Base-by-base conservation (phyloP, 2,888 invertebrate species). In the Homarus gammarus region DNA sequence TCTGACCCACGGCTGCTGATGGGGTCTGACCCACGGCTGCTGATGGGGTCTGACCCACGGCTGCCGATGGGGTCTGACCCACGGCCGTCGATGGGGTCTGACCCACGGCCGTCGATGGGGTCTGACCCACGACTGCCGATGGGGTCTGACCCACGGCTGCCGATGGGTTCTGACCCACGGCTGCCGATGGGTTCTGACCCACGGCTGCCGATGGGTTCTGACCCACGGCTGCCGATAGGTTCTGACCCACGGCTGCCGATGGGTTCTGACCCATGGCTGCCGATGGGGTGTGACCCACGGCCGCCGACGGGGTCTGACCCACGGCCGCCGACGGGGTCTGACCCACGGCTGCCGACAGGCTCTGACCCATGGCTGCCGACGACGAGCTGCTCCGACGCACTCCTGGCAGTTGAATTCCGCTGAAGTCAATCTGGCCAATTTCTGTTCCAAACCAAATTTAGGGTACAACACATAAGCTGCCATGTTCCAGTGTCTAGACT, bases 341-440 rank as follows among this genome's bases (percentile, higher is more conserved):
- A 44, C n/a, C n/a, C n/a, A n/a, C n/a, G n/a, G n/a, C n/a, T n/a
- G n/a, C n/a, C 27, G 27, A n/a, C 15, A 33, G 22, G 68, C 22
- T 70, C 49, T 56, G 75, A 36, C 82, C 64, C 27, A 27, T 22
- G 27, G 83, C 10, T 3, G 49, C 49, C 22, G 56, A 56, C 5
- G 78, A 56, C 33, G 78, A 18, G 18, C 22, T 27, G 36, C 33
- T 44, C 51, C 31, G 70, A 31, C 38, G 83, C 72, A 36, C 18
- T 8, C 72, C 44, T 8, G 98, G 98, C 83, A 98, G 96, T 94
- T 96, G 96, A 93, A 98, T 98, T 92, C 95, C 95, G 93, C 98
- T 97, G 94, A 98, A 98, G 95, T 98, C 98, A 93, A 98, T 94
- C 92, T 94, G 94, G 38, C 70, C 79, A 27, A 92, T 68, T 40